Evolutionary conservation across 2,797 vertebrate genomes (phyloP).

Genomic region (Hippopotamyrus pictus): DNA sequence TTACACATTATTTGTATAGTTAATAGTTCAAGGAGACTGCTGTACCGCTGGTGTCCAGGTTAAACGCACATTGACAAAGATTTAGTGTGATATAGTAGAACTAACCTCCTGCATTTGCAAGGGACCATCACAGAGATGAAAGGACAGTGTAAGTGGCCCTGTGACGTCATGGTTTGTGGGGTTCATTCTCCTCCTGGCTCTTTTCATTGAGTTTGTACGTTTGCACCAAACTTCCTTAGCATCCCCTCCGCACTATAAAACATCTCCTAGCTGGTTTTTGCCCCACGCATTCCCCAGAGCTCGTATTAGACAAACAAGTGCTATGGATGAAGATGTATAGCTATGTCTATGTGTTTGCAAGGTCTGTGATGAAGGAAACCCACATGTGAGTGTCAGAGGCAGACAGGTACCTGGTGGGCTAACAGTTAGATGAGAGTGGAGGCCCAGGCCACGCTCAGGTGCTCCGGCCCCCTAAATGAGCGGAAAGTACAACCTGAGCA

Average conservation of each 20-base stretch:
- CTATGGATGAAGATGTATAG: not conserved
- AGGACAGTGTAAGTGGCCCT: not conserved
- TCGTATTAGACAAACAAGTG: not conserved
- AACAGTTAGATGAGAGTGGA: not conserved
- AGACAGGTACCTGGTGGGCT: not conserved
- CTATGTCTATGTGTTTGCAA: not conserved
- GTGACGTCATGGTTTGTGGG: not conserved
- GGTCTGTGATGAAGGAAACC: not conserved
- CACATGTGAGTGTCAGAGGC: not conserved
- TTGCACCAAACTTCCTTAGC: not conserved
- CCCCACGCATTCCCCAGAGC: not conserved
- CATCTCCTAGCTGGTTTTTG: not conserved
- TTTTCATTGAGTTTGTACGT: not conserved
- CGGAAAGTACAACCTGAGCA: slow-evolving; percentile 11
- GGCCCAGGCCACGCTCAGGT: not conserved
- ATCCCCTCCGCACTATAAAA: not conserved
- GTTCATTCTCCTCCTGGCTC: not conserved
- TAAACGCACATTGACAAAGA: slow-evolving; percentile 4
- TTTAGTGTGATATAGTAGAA: not conserved
- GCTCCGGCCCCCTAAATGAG: not conserved
- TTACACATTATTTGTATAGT: not conserved
- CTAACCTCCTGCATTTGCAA: not conserved
- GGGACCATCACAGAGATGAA: not conserved
- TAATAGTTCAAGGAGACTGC: not conserved
- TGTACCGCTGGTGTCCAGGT: not conserved